Evolutionary conservation across 2,797 vertebrate genomes (phyloP).

Genomic region (Agapornis canus): DNA sequence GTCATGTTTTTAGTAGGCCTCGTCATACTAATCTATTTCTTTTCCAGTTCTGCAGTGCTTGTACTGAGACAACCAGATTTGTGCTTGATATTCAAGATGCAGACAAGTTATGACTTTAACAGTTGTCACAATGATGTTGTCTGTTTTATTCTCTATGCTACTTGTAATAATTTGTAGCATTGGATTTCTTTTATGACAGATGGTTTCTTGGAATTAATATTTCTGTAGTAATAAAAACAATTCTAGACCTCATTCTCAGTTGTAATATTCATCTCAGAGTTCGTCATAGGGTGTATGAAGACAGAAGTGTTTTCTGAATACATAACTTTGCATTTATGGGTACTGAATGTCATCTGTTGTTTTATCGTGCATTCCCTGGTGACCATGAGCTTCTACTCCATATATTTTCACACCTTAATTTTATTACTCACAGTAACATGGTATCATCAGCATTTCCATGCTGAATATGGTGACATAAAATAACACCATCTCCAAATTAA

Average conservation of each 20-base stretch:
- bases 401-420: not conserved
- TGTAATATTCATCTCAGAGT: not conserved
- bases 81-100: not conserved
- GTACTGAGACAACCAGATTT: not conserved
- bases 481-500: not conserved
- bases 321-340: not conserved
- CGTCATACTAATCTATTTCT: not conserved
- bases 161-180: not conserved
- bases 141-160: not conserved
- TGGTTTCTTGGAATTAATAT: not conserved
- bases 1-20: not conserved
- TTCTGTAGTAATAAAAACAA: not conserved
- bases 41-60: not conserved
- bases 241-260: not conserved
- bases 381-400: not conserved
- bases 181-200: not conserved
- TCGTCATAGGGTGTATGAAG: not conserved
- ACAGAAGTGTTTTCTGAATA: not conserved
- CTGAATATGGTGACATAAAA: not conserved
- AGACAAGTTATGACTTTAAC: not conserved
- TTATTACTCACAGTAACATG: not conserved
- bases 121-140: not conserved
- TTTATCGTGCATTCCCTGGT: not conserved
- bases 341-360: not conserved
- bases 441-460: not conserved